Base-by-base conservation (phyloP, 2,113 vertebrate genomes). In the Alosa alosa region DNA sequence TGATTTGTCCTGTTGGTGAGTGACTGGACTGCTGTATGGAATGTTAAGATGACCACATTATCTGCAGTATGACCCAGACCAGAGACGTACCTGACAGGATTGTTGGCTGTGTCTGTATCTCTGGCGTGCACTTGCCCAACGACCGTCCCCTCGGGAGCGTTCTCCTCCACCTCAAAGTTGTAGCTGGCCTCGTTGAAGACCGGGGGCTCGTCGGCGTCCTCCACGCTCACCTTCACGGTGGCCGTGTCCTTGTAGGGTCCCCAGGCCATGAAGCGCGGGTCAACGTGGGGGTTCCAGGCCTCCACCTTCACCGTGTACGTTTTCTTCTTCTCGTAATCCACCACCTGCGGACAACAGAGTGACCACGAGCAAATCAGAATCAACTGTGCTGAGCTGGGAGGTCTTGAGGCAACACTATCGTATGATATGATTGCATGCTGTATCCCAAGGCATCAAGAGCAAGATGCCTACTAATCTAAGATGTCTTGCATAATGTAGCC, bases 231-330 rank as follows among this genome's bases (percentile, higher is more conserved):
- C 94, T 99, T 99, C 87, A 99, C 96, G 0, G 96, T 97, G 83
- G 98, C 97, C 0, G 96, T 97, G 88, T 99, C 98, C 91, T 98
- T 99, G 88, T 98, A 99, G 0, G 98, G 98, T n/a, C 98, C 98
- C 13, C 97, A 97, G 89, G 96, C 96, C 81, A 98, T 95, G 90
- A 97, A 99, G 15, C 97, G 97, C 0, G 97, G 92, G 90, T 99
- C 98, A 3, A 99, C 91, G 31, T 98, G 94, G 5, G 96, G 93
- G 39, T 99, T 99, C 88, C 96, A 94, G n/a, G 97, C 98, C 90
- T 99, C 97, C 36, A 99, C 97, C 91, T 96, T 99, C 92, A 99
- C 91, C 36, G 94, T 97, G 91, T 99, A 99, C 0, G 96, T 93
- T 89, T 95, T 94, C 93, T 98, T 99, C 31, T 95, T 96, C 95